Conservation (phyloP, 23 tunicate genomes). For the Clavelina lepadiformis region DNA sequence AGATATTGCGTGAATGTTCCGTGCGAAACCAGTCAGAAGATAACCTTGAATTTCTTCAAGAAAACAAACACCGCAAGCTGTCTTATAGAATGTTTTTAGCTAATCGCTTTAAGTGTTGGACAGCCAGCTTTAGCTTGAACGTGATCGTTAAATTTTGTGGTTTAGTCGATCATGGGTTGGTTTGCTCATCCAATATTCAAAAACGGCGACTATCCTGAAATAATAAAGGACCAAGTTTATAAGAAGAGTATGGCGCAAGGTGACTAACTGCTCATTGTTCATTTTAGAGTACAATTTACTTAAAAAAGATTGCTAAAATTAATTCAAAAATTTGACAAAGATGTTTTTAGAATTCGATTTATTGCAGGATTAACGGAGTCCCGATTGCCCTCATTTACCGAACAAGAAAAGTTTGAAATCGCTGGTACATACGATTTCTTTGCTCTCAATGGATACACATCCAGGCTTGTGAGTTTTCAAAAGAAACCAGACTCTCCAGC, state of each 20-base stretch:
- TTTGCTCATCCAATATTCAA: slow-evolving; percentile 98
- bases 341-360: background rate
- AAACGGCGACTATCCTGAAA: slow-evolving; percentile 96
- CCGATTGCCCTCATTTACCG: slow-evolving; percentile 85
- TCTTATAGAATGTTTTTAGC: too few species aligned
- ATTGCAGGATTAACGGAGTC: slow-evolving; percentile 41
- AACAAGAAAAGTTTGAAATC: slow-evolving; percentile 75
- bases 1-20: too few species aligned
- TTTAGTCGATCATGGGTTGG: slow-evolving; percentile 94
- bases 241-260: slow-evolving; percentile 69
- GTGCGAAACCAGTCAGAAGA: too few species aligned
- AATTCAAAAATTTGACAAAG: background rate
- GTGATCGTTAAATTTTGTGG: too few species aligned
- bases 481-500: slow-evolving; percentile 22
- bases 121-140: too few species aligned
- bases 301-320: background rate
- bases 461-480: slow-evolving; percentile 43
- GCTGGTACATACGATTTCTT: slow-evolving; percentile 81
- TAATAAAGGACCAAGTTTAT: slow-evolving; percentile 61
- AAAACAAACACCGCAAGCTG: too few species aligned
- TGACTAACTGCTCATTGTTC: too few species aligned
- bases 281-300: too few species aligned
- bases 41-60: too few species aligned
- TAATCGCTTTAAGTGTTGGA: too few species aligned
- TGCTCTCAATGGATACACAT: slow-evolving; percentile 86